Evolutionary conservation across 2,888 invertebrate species (phyloP), one percentile per base, ranked within the genome.

Genomic region (Brenthis hecate): DNA sequence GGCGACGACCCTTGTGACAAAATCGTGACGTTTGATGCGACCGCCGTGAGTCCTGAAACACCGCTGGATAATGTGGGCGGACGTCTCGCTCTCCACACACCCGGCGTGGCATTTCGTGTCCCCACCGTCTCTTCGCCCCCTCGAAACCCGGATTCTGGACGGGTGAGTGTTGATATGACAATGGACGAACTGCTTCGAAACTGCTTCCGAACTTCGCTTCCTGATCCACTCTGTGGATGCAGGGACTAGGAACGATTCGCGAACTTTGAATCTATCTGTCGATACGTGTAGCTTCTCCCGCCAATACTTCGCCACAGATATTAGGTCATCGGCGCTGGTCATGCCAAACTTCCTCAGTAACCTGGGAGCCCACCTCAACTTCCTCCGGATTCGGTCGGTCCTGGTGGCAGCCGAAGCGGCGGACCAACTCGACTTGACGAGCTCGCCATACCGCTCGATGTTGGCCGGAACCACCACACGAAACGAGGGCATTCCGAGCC

Each of bases 91-190:
- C 53, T 16, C 53, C 53, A 53, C 53, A 36, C 36, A 36, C 6
- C 36, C 36, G 5, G 36, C 36, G 36, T 6, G 36, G 36, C 53
- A 53, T 2, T 13, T 28, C 4, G 2, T 13, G 54, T 54, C n/a
- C 8, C 13, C 13, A 13, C 23, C 23, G 5, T 53, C n/a, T 53
- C 13, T 19, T 23, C 6, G n/a, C 54, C 6, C 6, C 13, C 54
- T 54, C 11, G n/a, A 54, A 4, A 36, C 36, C 36, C 36, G 5
- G 6, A 36, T 6, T 36, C 8, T 6, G 0, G 80, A 77, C 0
- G 83, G 82, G 1, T 84, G 71, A 8, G 80, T 75, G 61, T 82
- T 82, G 0, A 84, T 81, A 3, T 81, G 72, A 8, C 78, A 74
- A 5, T 80, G 79, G 16, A 75, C 70, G 28, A 76, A 77, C 55